These are phyloP conservation scores for Dendrolimus kikuchii DNA, from an alignment of 1,140 invertebrate species.

Conservation along the genomic window DNA sequence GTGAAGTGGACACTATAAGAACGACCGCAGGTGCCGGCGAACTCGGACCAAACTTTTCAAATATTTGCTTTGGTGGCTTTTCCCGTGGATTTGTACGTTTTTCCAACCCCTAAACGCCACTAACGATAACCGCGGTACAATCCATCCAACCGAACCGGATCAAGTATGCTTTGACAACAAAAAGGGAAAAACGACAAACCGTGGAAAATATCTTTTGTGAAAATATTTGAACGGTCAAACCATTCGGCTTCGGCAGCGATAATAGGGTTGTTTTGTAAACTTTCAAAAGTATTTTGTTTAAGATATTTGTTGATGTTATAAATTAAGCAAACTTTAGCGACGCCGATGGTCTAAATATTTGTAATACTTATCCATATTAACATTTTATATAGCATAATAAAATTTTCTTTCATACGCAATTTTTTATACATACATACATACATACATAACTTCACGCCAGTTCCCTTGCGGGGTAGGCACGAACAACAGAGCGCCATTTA, in stretches of 20 bases:
- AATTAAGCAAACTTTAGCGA: background rate
- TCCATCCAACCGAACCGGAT: constrained; percentile 57
- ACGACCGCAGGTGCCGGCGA: constrained; percentile 57
- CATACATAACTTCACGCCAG: too few species aligned
- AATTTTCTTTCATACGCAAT: too few species aligned
- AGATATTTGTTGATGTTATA: constrained; percentile 2
- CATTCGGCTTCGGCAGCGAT: constrained; percentile 14
- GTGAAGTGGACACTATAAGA: constrained; percentile 45
- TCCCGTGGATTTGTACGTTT: constrained; percentile 47
- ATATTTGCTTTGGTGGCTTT: constrained; percentile 61
- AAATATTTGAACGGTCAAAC: constrained; percentile 36
- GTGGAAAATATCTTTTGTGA: constrained; percentile 31
- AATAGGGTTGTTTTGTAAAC: background rate
- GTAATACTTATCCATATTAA: too few species aligned
- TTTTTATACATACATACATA: too few species aligned
- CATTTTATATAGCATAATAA: too few species aligned
- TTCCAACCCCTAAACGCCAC: constrained; percentile 40
- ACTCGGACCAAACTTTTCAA: constrained; percentile 48
- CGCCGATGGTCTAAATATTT: too few species aligned
- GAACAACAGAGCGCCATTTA: too few species aligned
- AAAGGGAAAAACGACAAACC: constrained; percentile 34
- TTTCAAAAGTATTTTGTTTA: background rate
- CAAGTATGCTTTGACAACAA: constrained; percentile 69
- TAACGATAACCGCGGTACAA: constrained; percentile 48
- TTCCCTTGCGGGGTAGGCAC: too few species aligned